Conservation (phyloP, 2,888 invertebrate species). For the Philereme vetulata region DNA sequence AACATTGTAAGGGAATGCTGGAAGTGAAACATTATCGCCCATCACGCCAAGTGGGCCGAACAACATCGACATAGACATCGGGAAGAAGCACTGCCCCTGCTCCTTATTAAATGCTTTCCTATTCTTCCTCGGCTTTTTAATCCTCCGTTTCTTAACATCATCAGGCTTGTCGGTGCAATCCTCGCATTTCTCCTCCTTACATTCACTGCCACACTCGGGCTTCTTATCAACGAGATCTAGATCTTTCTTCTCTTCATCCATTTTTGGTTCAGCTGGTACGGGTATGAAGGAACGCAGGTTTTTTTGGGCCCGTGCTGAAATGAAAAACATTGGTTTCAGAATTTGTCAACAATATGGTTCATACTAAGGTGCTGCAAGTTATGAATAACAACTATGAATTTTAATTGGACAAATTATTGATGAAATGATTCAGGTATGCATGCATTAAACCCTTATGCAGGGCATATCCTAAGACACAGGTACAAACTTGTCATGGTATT, state of each 20-base stretch:
- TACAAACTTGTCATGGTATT: neutral
- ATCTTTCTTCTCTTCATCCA: conserved; percentile 66
- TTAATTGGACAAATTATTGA: conserved; percentile 4
- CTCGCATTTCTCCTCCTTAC: conserved; percentile 65
- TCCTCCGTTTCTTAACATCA: conserved; percentile 64
- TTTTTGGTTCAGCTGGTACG: conserved; percentile 65
- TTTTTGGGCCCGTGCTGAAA: conserved; percentile 74
- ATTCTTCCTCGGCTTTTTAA: conserved; percentile 69
- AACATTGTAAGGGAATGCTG: conserved; percentile 94
- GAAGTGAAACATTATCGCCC: conserved; percentile 65
- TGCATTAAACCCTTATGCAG: neutral
- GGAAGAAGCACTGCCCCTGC: conserved; percentile 85
- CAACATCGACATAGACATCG: conserved; percentile 93
- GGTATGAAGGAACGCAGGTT: conserved; percentile 75
- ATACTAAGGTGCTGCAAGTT: conserved; percentile 6
- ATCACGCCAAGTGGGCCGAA: conserved; percentile 91
- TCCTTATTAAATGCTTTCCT: conserved; percentile 70
- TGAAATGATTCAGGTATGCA: neutral
- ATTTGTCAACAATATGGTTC: neutral
- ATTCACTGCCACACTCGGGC: conserved; percentile 58
- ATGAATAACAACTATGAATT: conserved; percentile 21
- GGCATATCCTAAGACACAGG: neutral
- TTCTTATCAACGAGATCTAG: conserved; percentile 62
- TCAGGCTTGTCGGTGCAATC: conserved; percentile 60
- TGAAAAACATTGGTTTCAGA: neutral